These are phyloP conservation scores for Deilephila elpenor DNA, from an alignment of 2,888 invertebrate species.

Conservation along the genomic window DNA sequence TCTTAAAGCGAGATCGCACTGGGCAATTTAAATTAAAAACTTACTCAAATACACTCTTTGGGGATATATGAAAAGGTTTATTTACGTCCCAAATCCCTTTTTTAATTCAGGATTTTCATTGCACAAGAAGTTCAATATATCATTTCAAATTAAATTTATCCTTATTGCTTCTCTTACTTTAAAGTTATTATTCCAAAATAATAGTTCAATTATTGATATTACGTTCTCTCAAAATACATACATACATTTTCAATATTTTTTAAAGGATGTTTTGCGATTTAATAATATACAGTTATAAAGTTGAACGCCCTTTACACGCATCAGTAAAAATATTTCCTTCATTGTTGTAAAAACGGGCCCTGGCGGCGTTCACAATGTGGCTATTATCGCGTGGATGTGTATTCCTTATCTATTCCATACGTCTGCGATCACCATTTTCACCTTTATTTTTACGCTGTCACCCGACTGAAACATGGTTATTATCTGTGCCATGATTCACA, in stretches of 20 bases:
- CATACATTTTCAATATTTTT: too few relatives aligned
- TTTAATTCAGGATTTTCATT: background rate
- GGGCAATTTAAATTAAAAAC: background rate
- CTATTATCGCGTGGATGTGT: constrained; percentile 61
- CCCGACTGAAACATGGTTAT: constrained; percentile 50
- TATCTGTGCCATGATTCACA: constrained; percentile 51
- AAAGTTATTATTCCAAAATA: background rate
- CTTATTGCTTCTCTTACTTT: background rate
- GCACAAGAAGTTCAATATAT: background rate
- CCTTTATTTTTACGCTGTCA: constrained; percentile 62
- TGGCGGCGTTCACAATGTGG: constrained; percentile 49
- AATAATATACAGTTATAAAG: background rate
- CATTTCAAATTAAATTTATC: too few relatives aligned
- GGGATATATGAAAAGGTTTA: background rate
- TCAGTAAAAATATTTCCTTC: constrained; percentile 24
- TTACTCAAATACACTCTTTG: background rate
- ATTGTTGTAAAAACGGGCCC: constrained; percentile 47
- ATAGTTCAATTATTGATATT: too few relatives aligned
- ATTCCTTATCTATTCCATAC: constrained; percentile 66
- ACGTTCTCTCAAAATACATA: too few relatives aligned
- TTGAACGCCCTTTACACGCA: constrained; percentile 20
- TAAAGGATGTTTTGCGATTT: background rate
- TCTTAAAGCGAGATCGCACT: background rate
- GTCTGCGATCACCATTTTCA: constrained; percentile 61
- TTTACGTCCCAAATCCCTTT: background rate